A percentile compares a stretch with the other conserved stretches of the same genome.
Conservation (phyloP, 2,888 invertebrate genomes). For the Agrotis exclamationis region DNA sequence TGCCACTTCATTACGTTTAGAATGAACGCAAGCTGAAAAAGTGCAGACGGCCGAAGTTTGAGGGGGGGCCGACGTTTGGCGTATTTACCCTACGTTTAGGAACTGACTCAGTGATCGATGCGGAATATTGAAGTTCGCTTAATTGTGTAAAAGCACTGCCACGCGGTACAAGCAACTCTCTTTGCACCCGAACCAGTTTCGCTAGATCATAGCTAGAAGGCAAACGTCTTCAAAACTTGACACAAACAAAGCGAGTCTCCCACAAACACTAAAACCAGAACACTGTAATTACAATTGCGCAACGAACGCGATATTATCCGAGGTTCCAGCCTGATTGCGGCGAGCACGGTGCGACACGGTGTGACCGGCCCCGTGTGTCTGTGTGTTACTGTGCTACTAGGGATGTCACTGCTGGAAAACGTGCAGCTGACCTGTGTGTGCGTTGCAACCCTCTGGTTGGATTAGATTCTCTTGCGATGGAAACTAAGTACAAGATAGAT, state of each 20-base stretch:
- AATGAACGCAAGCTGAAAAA: too few relatives aligned
- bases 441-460: conserved; percentile 30
- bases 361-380: conserved; percentile 37
- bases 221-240: conserved; percentile 21
- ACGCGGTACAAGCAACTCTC: neutral
- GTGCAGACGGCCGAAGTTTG: too few relatives aligned
- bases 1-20: too few relatives aligned
- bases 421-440: conserved; percentile 1
- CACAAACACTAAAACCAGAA: conserved; percentile 35
- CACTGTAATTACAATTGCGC: conserved; percentile 53
- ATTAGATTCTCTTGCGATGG: neutral
- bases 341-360: conserved; percentile 49
- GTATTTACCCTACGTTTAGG: too few relatives aligned
- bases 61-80: too few relatives aligned
- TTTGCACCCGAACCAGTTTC: conserved; percentile 13
- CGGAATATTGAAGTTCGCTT: too few relatives aligned
- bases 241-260: conserved; percentile 26
- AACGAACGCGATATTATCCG: conserved; percentile 43
- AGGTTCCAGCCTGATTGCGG: conserved; percentile 64
- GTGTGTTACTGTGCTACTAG: conserved; percentile 49
- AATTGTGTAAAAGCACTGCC: neutral
- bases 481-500: neutral
- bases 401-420: conserved; percentile 47
- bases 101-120: neutral
- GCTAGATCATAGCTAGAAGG: conserved; percentile 17